Percentiles rank a stretch among this genome's conserved stretches.
These are phyloP conservation scores for Drosophila asahinai DNA, from an alignment of 1,140 invertebrate species.

Conservation along the genomic window DNA sequence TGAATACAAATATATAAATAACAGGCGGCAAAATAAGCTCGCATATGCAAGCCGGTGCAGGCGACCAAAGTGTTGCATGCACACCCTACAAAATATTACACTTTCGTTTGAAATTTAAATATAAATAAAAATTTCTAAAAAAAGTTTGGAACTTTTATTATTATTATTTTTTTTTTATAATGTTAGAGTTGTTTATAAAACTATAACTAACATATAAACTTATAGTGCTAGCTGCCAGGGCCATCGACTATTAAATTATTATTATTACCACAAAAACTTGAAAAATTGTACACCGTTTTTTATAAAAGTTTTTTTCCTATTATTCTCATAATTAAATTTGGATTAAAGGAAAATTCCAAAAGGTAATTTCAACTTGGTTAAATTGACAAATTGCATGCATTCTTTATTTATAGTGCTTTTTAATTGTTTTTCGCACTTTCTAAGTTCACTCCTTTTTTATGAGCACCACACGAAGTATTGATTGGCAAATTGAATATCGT, in stretches of 20 bases:
- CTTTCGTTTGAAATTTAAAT: neutral
- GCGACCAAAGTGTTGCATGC: slow-evolving; percentile 8
- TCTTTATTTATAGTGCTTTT: neutral
- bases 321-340: no score
- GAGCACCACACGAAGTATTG: slow-evolving; percentile 8
- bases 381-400: slow-evolving; percentile 9
- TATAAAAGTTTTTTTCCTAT: neutral
- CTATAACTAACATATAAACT: no score
- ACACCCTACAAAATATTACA: neutral
- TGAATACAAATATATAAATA: slow-evolving; percentile 41
- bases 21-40: slow-evolving; percentile 18
- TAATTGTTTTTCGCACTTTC: neutral
- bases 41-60: slow-evolving; percentile 11
- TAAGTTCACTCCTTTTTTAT: neutral
- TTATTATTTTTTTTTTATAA: no score
- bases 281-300: no score
- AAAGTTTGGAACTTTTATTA: no score
- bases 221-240: no score
- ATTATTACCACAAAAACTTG: no score
- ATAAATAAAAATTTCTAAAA: no score
- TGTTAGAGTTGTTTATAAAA: no score
- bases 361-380: neutral
- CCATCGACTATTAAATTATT: no score
- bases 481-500: slow-evolving; percentile 15
- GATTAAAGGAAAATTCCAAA: neutral